Evolutionary conservation across 2,888 invertebrate species (phyloP).

Genomic region (Leptogaster cylindrica): DNA sequence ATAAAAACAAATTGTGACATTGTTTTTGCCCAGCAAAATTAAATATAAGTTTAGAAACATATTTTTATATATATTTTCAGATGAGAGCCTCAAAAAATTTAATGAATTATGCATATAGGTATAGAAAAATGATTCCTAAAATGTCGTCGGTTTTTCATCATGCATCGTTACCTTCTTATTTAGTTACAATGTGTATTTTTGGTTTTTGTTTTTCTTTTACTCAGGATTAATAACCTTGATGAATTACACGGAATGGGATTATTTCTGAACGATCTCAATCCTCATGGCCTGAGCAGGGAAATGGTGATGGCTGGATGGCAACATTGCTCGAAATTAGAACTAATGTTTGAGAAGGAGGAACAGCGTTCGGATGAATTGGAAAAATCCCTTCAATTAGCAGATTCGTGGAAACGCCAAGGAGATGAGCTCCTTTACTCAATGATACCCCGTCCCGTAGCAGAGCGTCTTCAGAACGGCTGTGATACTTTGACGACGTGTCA

Average conservation of each 20-base stretch:
- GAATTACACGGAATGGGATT: slow-evolving; percentile 81
- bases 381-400: slow-evolving; percentile 76
- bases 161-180: neutral
- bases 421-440: slow-evolving; percentile 89
- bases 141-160: too few relatives aligned
- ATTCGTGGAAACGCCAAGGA: slow-evolving; percentile 84
- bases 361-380: slow-evolving; percentile 79
- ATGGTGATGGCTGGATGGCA: slow-evolving; percentile 86
- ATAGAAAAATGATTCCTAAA: too few relatives aligned
- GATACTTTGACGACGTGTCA: slow-evolving; percentile 82
- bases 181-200: slow-evolving; percentile 6
- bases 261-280: slow-evolving; percentile 82
- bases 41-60: too few relatives aligned
- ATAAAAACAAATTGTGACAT: too few relatives aligned
- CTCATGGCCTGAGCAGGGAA: slow-evolving; percentile 83
- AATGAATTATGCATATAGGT: too few relatives aligned
- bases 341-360: slow-evolving; percentile 83
- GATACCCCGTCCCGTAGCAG: slow-evolving; percentile 87
- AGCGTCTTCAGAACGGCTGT: slow-evolving; percentile 76
- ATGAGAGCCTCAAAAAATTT: too few relatives aligned
- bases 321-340: slow-evolving; percentile 78
- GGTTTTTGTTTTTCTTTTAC: slow-evolving; percentile 49
- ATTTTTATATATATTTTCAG: too few relatives aligned
- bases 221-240: slow-evolving; percentile 80
- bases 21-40: too few relatives aligned